Evolutionary conservation across 2,113 vertebrate species (phyloP).

Genomic region (Python bivittatus): DNA sequence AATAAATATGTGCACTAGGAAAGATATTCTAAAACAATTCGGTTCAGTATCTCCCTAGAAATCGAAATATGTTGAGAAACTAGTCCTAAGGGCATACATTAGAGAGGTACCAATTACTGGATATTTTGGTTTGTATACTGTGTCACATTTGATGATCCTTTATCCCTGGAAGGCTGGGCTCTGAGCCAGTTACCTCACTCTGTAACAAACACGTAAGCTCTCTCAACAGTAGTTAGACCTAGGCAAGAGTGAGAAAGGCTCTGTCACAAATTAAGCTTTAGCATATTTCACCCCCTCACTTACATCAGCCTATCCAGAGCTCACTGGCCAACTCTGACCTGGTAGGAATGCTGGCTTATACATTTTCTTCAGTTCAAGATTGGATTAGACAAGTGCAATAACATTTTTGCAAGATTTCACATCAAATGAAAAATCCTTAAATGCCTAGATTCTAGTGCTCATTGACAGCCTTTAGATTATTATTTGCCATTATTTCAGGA

Average conservation of each 20-base stretch:
- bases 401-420: neutral
- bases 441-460: neutral
- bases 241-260: conserved; percentile 4
- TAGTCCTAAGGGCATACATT: neutral
- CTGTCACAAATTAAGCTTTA: neutral
- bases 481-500: neutral
- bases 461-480: neutral
- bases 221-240: neutral
- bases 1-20: neutral
- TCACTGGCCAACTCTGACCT: neutral
- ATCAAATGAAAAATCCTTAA: neutral
- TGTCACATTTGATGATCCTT: neutral
- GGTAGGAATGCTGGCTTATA: neutral
- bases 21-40: neutral
- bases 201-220: conserved; percentile 10
- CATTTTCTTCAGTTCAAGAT: neutral
- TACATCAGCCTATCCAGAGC: neutral
- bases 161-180: neutral
- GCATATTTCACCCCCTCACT: neutral
- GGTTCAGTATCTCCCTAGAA: neutral
- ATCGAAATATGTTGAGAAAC: neutral
- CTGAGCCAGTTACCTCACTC: neutral
- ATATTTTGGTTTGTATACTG: neutral
- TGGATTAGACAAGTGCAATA: neutral
- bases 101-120: neutral